phyloP scores from a whole-genome alignment of 2,113 vertebrate genomes.

The Pluvialis apricaria region DNA sequence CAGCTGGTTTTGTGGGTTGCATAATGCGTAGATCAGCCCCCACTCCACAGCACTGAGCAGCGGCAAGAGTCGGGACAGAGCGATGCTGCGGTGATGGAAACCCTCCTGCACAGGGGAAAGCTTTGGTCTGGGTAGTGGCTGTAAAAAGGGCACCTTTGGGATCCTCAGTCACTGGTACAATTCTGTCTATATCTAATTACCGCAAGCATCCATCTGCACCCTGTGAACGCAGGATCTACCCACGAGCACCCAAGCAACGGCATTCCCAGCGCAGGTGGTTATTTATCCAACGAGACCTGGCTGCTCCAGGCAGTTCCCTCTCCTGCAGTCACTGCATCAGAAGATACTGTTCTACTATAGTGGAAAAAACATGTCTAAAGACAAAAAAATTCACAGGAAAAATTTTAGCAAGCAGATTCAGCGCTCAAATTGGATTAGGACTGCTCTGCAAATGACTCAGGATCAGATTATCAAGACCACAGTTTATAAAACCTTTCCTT shows the following conservation, averaged over 20 bases:
- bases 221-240: rapidly evolving
- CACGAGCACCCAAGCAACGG: neutral
- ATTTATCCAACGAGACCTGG: neutral
- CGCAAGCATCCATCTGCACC: neutral
- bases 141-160: neutral
- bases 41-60: rapidly evolving
- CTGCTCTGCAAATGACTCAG: neutral
- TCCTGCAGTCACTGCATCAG: neutral
- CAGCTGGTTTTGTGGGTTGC: neutral
- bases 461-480: neutral
- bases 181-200: neutral
- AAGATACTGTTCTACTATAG: neutral
- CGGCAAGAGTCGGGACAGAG: neutral
- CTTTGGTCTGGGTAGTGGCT: neutral
- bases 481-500: neutral
- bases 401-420: neutral
- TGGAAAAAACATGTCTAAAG: neutral
- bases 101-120: neutral
- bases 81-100: neutral
- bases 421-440: neutral
- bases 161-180: neutral
- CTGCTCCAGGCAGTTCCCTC: neutral
- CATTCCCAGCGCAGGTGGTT: neutral
- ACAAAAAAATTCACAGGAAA: neutral
- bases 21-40: neutral